These are phyloP conservation scores for Benitochromis conjunctus DNA, from an alignment of 2,113 vertebrate species.

Conservation along the genomic window DNA sequence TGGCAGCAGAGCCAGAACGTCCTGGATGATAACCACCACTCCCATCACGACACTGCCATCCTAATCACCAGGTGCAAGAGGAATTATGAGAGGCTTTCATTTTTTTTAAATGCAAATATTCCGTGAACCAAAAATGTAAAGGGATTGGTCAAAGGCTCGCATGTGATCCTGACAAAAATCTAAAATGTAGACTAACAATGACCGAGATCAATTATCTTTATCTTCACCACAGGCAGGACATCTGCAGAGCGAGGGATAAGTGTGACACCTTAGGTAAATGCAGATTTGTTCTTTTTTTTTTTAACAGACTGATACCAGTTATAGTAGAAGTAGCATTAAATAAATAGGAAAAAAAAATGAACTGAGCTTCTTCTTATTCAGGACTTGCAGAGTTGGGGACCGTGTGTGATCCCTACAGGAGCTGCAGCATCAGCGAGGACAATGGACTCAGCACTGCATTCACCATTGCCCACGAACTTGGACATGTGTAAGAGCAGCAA, in stretches of 20 bases:
- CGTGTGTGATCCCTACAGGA: conserved; percentile 93
- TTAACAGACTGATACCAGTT: background rate
- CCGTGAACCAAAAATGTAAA: background rate
- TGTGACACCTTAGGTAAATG: conserved; percentile 95
- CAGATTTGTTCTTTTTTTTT: background rate
- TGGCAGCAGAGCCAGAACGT: conserved; percentile 94
- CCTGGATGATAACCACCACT: conserved; percentile 84
- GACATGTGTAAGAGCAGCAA: conserved; percentile 88
- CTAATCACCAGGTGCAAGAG: conserved; percentile 89
- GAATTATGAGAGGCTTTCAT: background rate
- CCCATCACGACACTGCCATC: conserved; percentile 91
- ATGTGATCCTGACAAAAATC: background rate
- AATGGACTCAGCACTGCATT: conserved; percentile 96
- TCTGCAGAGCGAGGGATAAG: conserved; percentile 96
- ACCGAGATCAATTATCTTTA: conserved; percentile 12
- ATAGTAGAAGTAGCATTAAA: background rate
- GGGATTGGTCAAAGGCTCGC: background rate
- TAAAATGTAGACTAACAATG: background rate
- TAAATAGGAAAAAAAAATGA: background rate
- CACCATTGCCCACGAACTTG: conserved; percentile 96
- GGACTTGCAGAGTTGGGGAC: conserved; percentile 96
- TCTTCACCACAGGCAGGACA: conserved; percentile 88
- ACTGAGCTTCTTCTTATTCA: conserved; percentile 41
- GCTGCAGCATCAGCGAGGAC: conserved; percentile 97
- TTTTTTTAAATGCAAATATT: background rate